Percentiles rank a stretch among this genome's conserved stretches.
Conservation (phyloP, 2,888 invertebrate genomes). For the Antheraea yamamai region DNA sequence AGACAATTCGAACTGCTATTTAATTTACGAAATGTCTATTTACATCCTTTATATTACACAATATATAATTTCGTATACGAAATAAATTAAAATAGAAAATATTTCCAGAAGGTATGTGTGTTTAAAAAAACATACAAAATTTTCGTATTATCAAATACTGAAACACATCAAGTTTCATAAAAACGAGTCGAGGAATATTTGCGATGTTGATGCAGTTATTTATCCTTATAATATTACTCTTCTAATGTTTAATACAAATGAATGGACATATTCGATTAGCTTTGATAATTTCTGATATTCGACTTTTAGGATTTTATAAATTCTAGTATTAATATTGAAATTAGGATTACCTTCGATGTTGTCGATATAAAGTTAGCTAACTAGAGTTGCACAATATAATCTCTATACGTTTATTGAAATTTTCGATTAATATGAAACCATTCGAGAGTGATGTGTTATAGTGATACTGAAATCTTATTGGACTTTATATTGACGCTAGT, state of each 20-base stretch:
- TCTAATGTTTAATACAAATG: neutral
- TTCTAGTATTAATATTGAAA: slow-evolving; percentile 37
- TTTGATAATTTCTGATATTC: neutral
- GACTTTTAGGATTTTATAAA: slow-evolving; percentile 12
- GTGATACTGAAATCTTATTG: slow-evolving; percentile 24
- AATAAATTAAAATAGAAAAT: neutral
- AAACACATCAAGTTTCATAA: neutral
- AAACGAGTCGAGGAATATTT: neutral
- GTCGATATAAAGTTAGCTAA: slow-evolving; percentile 37
- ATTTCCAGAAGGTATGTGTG: neutral
- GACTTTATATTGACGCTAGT: neutral
- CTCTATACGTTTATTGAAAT: slow-evolving; percentile 30
- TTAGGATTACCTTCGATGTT: slow-evolving; percentile 38
- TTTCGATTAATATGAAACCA: slow-evolving; percentile 40
- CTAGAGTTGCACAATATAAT: slow-evolving; percentile 46
- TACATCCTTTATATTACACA: neutral
- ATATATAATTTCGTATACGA: neutral
- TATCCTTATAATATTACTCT: neutral
- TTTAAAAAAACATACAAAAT: neutral
- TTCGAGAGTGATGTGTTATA: slow-evolving; percentile 41
- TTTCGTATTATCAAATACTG: neutral
- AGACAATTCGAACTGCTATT: neutral
- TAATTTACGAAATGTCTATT: neutral
- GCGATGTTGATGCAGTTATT: neutral
- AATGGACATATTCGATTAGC: neutral